Evolutionary conservation across 2,888 invertebrate genomes (phyloP), one percentile per base, ranked within the genome.

Genomic region (Ptychoptera contaminata): DNA sequence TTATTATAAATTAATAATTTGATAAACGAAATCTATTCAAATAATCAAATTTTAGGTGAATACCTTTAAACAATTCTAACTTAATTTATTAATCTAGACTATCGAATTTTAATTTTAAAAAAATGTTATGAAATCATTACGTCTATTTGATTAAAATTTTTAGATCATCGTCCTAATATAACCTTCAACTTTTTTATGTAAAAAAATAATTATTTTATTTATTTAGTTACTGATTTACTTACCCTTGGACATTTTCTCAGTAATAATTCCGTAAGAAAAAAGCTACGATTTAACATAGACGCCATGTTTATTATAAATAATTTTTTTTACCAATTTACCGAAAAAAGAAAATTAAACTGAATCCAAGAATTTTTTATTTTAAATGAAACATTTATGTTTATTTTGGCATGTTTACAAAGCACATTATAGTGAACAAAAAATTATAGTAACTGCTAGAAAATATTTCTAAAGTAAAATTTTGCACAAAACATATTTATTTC

Each of bases 241-340:
- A 46, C 46, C 38, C 44, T 46, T 10, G 44, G 44, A 36, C 46
- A 35, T 42, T 44, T 49, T 50, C 47, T 49, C 40, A 49, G 45
- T 49, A 49, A 46, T 51, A 51, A 49, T 48, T 49, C 47, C 42
- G 47, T 47, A 46, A 44, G 32, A 40, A 40, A 32, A 15, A 43
- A 44, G 36, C 40, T 31, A 40, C 40, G 32, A 40, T 40, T 40
- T 32, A 40, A 40, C 16, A 40, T 31, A 31, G 40, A 40, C 34
- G 40, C 40, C 40, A 40, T 40, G 10, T 34, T 34, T 10, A n/a
- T 6, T 6, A n/a, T 34, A 34, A 34, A n/a, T n/a, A 34, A 34
- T n/a, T n/a, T n/a, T 34, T n/a, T n/a, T 34, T n/a, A n/a, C n/a
- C 8, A 34, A n/a, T 6, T 34, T 34, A n/a, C n/a, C n/a, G 4